phyloP scores from a whole-genome alignment of 2,888 invertebrate species.

The Agrochola macilenta region DNA sequence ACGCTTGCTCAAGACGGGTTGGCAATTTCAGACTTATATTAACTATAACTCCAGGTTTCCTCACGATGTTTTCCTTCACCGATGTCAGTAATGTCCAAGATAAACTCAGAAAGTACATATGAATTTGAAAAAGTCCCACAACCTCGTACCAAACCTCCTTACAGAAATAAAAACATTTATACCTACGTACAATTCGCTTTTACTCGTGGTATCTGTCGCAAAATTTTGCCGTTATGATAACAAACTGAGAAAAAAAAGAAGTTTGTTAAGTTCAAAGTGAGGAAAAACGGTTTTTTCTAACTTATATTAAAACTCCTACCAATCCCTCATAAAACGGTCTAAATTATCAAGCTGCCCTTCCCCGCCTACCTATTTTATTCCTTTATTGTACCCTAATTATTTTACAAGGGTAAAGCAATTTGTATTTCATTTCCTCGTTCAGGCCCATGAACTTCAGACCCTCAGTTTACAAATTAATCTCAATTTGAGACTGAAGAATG shows the following conservation, averaged over 20 bases:
- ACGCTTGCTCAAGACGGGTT: too few species aligned
- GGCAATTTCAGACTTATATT: too few species aligned
- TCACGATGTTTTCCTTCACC: too few species aligned
- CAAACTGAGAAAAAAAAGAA: not conserved
- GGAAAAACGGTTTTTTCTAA: not conserved
- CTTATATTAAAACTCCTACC: not conserved
- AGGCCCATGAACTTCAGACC: conserved; percentile 50
- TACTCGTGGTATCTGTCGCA: not conserved
- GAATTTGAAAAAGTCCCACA: too few species aligned
- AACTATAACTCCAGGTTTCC: too few species aligned
- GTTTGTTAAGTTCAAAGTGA: too few species aligned
- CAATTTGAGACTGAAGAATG: conserved; percentile 50
- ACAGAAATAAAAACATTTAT: not conserved
- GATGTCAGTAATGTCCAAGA: too few species aligned
- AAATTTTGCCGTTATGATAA: not conserved
- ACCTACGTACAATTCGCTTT: not conserved
- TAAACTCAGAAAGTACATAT: too few species aligned
- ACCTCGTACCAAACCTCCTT: too few species aligned
- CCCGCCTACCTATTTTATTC: conserved; percentile 17
- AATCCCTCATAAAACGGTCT: conserved; percentile 13
- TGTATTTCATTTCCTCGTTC: conserved; percentile 60
- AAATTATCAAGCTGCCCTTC: not conserved
- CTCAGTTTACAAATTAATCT: conserved; percentile 59
- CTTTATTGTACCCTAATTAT: conserved; percentile 56
- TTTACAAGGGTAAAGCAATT: conserved; percentile 54